These are phyloP conservation scores for Rhinopomastus cyanomelas DNA, from an alignment of 2,113 vertebrate genomes.

Conservation along the genomic window DNA sequence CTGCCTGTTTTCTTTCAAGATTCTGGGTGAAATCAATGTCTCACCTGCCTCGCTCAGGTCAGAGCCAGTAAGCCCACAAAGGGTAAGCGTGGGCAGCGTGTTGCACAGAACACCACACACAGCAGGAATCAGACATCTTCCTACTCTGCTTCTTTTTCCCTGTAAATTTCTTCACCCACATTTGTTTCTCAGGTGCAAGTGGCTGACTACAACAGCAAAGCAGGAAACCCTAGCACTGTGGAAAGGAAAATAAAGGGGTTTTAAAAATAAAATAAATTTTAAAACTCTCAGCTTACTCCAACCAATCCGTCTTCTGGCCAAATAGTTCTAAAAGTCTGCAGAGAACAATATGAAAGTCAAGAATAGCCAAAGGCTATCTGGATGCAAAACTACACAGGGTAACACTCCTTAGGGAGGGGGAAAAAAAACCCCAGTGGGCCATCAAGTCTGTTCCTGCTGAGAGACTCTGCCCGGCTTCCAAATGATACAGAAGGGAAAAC, in stretches of 20 bases:
- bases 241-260: neutral
- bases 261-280: neutral
- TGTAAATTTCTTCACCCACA: neutral
- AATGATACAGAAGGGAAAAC: neutral
- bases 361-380: neutral
- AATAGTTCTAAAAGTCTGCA: neutral
- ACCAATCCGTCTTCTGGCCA: neutral
- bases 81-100: neutral
- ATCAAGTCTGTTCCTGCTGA: neutral
- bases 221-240: neutral
- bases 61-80: neutral
- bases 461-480: neutral
- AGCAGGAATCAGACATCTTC: neutral
- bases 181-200: neutral
- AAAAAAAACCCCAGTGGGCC: neutral
- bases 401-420: neutral
- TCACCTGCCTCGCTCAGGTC: neutral
- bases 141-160: neutral
- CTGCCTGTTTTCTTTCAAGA: neutral
- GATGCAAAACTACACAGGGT: neutral
- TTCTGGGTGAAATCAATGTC: neutral
- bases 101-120: neutral
- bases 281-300: neutral
- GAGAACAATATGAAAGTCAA: neutral
- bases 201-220: neutral